Conservation (phyloP, 2,113 vertebrate species). For the Astatoreochromis straeleni region DNA sequence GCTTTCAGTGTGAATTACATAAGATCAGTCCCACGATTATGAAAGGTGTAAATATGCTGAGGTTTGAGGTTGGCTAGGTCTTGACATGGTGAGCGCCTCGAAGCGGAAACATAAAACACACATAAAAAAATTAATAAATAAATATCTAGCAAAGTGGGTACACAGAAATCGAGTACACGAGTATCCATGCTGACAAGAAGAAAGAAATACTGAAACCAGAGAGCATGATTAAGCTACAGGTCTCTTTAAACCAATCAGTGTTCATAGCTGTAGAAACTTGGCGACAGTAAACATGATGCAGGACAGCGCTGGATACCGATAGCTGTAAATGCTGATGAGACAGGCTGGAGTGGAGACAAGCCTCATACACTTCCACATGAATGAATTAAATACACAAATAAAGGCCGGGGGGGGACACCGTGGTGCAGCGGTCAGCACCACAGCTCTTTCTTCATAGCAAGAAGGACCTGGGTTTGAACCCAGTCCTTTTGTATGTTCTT, state of each 20-base stretch:
- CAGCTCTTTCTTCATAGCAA: fast-evolving
- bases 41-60: not conserved
- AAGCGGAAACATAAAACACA: not conserved
- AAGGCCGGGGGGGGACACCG: not conserved
- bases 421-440: not conserved
- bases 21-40: not conserved
- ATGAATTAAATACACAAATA: not conserved
- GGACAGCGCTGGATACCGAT: not conserved
- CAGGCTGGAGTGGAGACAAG: not conserved
- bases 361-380: not conserved
- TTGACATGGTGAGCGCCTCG: not conserved
- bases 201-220: not conserved
- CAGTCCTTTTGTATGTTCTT: not conserved
- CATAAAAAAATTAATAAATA: not conserved
- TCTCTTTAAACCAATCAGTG: not conserved
- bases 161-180: not conserved
- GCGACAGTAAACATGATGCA: not conserved
- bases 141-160: not conserved
- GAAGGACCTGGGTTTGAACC: not conserved
- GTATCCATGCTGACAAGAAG: not conserved
- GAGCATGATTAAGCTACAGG: not conserved
- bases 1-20: not conserved
- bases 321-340: not conserved
- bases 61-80: not conserved
- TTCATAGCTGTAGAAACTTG: not conserved